These are phyloP conservation scores for Dipodomys spectabilis DNA, from an alignment of 2,113 vertebrate genomes.

Conservation along the genomic window DNA sequence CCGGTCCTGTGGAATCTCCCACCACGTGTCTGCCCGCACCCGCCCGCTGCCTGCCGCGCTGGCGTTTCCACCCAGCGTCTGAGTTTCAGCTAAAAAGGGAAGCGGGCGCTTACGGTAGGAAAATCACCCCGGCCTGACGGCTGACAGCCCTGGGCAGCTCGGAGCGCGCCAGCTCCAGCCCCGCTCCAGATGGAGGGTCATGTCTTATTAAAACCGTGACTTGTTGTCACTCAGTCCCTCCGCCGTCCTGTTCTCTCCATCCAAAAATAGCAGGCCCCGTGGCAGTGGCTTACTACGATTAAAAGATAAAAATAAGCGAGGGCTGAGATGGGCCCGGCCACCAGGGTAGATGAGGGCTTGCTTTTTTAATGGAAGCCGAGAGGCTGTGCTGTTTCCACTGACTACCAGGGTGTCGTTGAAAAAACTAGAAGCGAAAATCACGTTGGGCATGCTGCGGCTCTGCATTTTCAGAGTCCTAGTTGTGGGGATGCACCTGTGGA, in stretches of 20 bases:
- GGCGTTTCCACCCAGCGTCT: slow-evolving; percentile 64
- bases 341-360: slow-evolving; percentile 81
- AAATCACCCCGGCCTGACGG: slow-evolving; percentile 70
- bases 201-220: slow-evolving; percentile 87
- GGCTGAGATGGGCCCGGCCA: slow-evolving; percentile 85
- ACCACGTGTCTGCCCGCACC: not conserved
- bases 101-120: slow-evolving; percentile 80
- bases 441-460: not conserved
- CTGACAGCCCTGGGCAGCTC: slow-evolving; percentile 68
- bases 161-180: slow-evolving; percentile 51
- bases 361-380: slow-evolving; percentile 84
- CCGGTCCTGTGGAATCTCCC: not conserved
- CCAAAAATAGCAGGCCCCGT: slow-evolving; percentile 87
- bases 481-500: no score
- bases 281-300: slow-evolving; percentile 84
- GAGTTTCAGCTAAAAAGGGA: slow-evolving; percentile 73
- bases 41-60: not conserved
- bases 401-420: slow-evolving; percentile 68
- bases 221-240: slow-evolving; percentile 85
- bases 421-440: not conserved
- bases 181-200: slow-evolving; percentile 76
- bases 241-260: slow-evolving; percentile 76
- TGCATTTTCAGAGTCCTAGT: not conserved
- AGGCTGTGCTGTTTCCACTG: slow-evolving; percentile 81
- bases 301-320: slow-evolving; percentile 88